Evolutionary conservation across 2,888 invertebrate genomes (phyloP).

Genomic region (Anodontia alba): DNA sequence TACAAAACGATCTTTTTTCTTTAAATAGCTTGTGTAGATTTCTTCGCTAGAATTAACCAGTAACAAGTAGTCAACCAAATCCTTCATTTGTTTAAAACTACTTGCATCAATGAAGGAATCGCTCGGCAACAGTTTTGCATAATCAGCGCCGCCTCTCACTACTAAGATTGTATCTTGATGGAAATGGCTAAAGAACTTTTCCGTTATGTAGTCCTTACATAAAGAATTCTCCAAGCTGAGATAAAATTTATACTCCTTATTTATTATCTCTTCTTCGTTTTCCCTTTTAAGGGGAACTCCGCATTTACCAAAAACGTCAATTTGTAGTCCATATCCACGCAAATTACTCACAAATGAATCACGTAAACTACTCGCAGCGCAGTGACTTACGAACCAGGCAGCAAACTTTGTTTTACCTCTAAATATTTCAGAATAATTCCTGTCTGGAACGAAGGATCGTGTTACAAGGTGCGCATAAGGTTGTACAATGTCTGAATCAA

Average conservation of each 20-base stretch:
- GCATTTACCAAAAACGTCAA: slow-evolving; percentile 67
- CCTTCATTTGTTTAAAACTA: neutral
- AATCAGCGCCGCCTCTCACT: slow-evolving; percentile 34
- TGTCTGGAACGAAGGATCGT: neutral
- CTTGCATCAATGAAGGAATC: slow-evolving; percentile 26
- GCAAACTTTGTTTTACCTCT: slow-evolving; percentile 42
- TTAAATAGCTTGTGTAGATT: slow-evolving; percentile 24
- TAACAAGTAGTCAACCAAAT: slow-evolving; percentile 12
- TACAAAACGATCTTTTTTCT: slow-evolving; percentile 1
- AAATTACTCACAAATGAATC: slow-evolving; percentile 59
- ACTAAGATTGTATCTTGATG: slow-evolving; percentile 21
- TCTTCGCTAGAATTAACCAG: slow-evolving; percentile 32
- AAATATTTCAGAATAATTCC: slow-evolving; percentile 9
- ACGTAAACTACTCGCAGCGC: slow-evolving; percentile 54
- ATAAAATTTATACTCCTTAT: slow-evolving; percentile 12
- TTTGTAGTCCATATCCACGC: slow-evolving; percentile 47
- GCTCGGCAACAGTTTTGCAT: slow-evolving; percentile 21
- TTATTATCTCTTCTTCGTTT: neutral
- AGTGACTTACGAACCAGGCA: slow-evolving; percentile 72
- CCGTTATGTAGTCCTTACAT: slow-evolving; percentile 15
- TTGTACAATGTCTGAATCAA: slow-evolving; percentile 11
- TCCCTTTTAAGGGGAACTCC: slow-evolving; percentile 27
- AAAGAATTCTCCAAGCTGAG: slow-evolving; percentile 17
- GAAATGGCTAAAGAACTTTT: slow-evolving; percentile 18
- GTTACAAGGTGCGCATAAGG: slow-evolving; percentile 1